Base-by-base conservation (phyloP, 1,140 invertebrate genomes). In the Caenorhabditis latens region DNA sequence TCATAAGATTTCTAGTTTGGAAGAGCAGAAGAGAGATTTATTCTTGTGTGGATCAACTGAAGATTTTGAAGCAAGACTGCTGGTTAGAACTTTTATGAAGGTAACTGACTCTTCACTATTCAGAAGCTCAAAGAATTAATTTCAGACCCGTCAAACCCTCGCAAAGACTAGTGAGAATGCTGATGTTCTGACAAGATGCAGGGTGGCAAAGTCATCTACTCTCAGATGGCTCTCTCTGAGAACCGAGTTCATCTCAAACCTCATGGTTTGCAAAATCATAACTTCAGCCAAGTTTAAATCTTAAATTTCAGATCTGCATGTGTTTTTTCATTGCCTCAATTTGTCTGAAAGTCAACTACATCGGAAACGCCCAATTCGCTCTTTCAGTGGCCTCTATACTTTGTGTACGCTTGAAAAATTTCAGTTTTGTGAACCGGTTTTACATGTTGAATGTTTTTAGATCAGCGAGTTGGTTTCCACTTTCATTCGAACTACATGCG, bases 271-370 rank as follows among this genome's bases (percentile, higher is more conserved):
- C 5, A 46, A n/a, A 32, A 7, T 71, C 8, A 46, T 50, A 13
- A 53, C 2, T 79, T 50, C n/a, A n/a, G 3, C 11, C 21, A 19
- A 24, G 43, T 46, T 71, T n/a, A 63, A 63, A 14, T 11, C 8
- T 32, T 24, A 0, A 24, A 19, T 79, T 79, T 32, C 71, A 79
- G 71, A 79, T 79, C 53, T 79, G 71, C 19, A 79, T 79, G 71
- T 79, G 71, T 24, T 79, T 79, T 14, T 46, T 79, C 19, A 79
- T 79, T 7, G 71, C 71, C 21, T 79, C 71, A 0, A 79, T 79
- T 79, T 79, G 71, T 53, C 40, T 79, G n/a, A 79, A 79, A 79
- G 71, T 79, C n/a, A 14, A 53, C 13, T 79, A 79, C 24, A 79
- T 79, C 24, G 71, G 71, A 48, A 79, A 79, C 14, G 71, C 71